Evolutionary conservation across 2,113 vertebrate species (phyloP), one percentile per base, ranked within the genome.

Genomic region (Regulus satrapa): DNA sequence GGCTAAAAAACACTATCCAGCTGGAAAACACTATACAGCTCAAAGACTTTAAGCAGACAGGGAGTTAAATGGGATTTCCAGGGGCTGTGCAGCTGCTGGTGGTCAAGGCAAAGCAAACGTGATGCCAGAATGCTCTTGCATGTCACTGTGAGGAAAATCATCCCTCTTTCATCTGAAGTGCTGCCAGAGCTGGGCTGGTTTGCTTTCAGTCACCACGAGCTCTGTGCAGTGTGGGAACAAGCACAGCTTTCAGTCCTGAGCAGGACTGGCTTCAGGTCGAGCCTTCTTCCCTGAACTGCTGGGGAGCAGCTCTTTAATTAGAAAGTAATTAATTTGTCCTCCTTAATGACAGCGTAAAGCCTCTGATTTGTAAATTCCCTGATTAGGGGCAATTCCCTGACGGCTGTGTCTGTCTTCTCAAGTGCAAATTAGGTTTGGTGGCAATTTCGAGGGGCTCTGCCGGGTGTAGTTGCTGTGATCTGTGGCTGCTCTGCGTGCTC

Each of bases 361-460:
- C 91, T 61, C 73, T 34, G 69, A 43, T 89, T 78, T 85, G 82
- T 82, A 87, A 94, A 85, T 45, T 82, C 92, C 81, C 66, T 64
- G 90, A 83, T 94, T 58, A 68, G 80, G 94, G 79, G 76, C 78
- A 71, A 77, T 91, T 79, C 88, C 79, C 80, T 61, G 75, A 5
- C 3, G 46, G 11, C 88, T 10, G 12, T 38, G 38, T 41, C 34
- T 83, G 61, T 74, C 85, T 92, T 85, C 87, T 86, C 56, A 21
- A 95, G 72, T 58, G 80, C 75, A 90, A 46, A 94, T 89, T 4
- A 41, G 55, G 40, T 26, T 88, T 31, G 14, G 5, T 87, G 87
- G 56, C 77, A 72, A 23, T 90, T 90, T 29, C 14, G 38, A 46
- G 62, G 36, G 84, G 94, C 78, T 79, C 76, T 54, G 85, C 79